Conservation (phyloP, 2,113 vertebrate genomes). For the Nesogale talazaci region DNA sequence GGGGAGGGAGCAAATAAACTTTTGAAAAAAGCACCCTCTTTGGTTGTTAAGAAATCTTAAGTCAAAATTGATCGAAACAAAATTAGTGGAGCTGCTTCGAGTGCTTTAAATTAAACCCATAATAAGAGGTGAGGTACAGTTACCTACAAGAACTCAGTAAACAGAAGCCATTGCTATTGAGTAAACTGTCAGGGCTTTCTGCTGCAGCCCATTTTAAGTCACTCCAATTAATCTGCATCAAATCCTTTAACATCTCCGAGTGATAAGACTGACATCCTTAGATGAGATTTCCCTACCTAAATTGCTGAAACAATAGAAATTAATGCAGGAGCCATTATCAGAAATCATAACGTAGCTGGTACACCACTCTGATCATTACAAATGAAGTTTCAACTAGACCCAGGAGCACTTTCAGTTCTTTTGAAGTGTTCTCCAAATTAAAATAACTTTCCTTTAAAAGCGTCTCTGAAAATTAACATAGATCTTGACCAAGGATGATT, state of each 20-base stretch:
- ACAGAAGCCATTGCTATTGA: not conserved
- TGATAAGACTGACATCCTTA: constrained; percentile 75
- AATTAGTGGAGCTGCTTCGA: not conserved
- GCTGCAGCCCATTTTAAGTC: not conserved
- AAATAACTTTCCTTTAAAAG: constrained; percentile 79
- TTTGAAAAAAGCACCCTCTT: constrained; percentile 6
- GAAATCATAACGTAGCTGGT: constrained; percentile 71
- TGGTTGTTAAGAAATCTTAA: not conserved
- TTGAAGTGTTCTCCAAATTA: constrained; percentile 75
- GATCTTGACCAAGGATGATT: constrained; percentile 72
- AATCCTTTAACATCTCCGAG: constrained; percentile 54
- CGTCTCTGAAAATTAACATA: constrained; percentile 76
- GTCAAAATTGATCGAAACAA: constrained; percentile 7
- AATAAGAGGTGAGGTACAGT: not conserved
- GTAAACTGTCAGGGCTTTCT: not conserved
- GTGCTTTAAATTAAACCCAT: not conserved
- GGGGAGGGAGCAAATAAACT: constrained; percentile 14
- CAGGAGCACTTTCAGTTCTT: constrained; percentile 74
- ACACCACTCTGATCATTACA: constrained; percentile 78
- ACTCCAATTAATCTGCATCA: constrained; percentile 58
- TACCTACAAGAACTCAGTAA: not conserved
- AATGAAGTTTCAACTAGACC: constrained; percentile 78
- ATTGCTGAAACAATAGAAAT: constrained; percentile 74
- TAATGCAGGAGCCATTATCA: constrained; percentile 77
- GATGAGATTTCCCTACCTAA: constrained; percentile 75